A percentile compares a stretch with the other conserved stretches of the same genome.
phyloP scores from a whole-genome alignment of 2,888 invertebrate species.

The Dorcus hopei region DNA sequence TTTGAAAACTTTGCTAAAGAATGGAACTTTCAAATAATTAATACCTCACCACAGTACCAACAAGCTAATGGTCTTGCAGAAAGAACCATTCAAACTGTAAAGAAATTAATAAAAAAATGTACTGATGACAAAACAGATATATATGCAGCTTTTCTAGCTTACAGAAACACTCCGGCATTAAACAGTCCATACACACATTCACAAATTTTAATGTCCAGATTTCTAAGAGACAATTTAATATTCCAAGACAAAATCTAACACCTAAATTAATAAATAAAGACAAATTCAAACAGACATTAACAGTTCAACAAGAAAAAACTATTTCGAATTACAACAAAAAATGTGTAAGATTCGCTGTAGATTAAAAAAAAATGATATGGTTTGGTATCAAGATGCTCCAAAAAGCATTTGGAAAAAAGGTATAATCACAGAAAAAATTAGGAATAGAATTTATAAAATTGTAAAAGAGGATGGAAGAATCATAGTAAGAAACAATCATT shows the following conservation, averaged over 20 bases:
- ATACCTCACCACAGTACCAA: constrained; percentile 9
- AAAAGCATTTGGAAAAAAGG: no score
- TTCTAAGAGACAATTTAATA: constrained; percentile 10
- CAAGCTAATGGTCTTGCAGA: constrained; percentile 9
- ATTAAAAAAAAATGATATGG: no score
- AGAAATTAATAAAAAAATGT: constrained; percentile 10
- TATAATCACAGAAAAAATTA: no score
- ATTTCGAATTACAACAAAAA: no score
- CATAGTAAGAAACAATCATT: no score
- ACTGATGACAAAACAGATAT: constrained; percentile 9
- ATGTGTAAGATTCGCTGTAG: no score
- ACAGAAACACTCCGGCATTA: constrained; percentile 8
- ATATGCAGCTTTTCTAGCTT: constrained; percentile 3
- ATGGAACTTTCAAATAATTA: constrained; percentile 7
- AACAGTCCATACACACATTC: constrained; percentile 4
- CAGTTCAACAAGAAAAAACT: no score
- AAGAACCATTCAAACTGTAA: constrained; percentile 12
- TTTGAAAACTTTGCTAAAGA: constrained; percentile 9
- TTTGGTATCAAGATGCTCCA: no score
- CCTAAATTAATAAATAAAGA: constrained; percentile 10
- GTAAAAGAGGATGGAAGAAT: no score
- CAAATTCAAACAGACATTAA: no score
- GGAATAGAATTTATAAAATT: no score
- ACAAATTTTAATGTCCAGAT: constrained; percentile 8
- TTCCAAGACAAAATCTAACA: background rate